Evolutionary conservation across 2,113 vertebrate species (phyloP).

Genomic region (human): GRCh38 chr12:83579501-83580000

Average conservation of each 20-base stretch:
- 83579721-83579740: slow-evolving; percentile 22
- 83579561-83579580: background rate
- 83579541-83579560: background rate
- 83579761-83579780: slow-evolving; percentile 24
- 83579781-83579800: slow-evolving; percentile 58
- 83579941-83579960: background rate
- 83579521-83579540: background rate
- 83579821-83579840: slow-evolving; percentile 66
- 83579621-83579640: background rate
- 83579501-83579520: background rate
- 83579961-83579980: background rate
- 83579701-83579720: background rate
- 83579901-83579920: slow-evolving; percentile 74
- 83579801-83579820: slow-evolving; percentile 44
- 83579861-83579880: slow-evolving; percentile 68
- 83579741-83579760: slow-evolving; percentile 22
- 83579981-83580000: background rate
- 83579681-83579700: background rate
- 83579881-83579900: slow-evolving; percentile 46
- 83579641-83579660: background rate
- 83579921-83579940: background rate
- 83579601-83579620: background rate
- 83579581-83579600: background rate
- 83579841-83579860: slow-evolving; percentile 50
- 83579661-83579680: background rate